Base-by-base conservation (phyloP, 2,888 invertebrate species). In the Saturnia pavonia region DNA sequence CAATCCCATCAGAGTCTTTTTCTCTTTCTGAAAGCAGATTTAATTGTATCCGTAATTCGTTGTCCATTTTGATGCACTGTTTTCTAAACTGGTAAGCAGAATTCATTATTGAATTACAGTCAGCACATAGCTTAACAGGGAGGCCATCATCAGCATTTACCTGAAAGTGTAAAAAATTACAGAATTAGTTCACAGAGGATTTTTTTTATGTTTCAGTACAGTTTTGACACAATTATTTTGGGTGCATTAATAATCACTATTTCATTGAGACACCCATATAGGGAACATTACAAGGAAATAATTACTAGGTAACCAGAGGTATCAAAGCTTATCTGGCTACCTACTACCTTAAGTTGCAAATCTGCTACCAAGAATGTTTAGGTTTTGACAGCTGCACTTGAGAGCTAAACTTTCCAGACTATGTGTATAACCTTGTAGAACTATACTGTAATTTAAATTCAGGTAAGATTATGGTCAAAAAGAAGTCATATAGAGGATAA, bases 61-160 rank as follows among this genome's bases (percentile, higher is more conserved):
- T 85, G 74, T 94, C 91, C 88, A 94, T 93, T 77, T 90, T 92
- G 72, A 94, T 86, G 74, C 93, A 93, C 76, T 94, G 92, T 73
- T 85, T 87, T 19, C 90, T 85, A 76, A 94, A 94, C 71, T 92
- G 87, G 76, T 90, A 88, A 1, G 94, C 91, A 19, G 89, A 83
- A 68, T 87, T 89, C 83, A 94, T 80, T 27, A 81, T 80, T n/a
- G 80, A 75, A 71, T 85, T 87, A 78, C 94, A 94, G 60, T 89
- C 87, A 40, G 76, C 72, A 72, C 94, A 94, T n/a, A 94, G 83
- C 66, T 87, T 91, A 68, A 91, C 91, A 0, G 94, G 94, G 71
- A 94, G 77, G 51, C 91, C 91, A 75, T 94, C 94, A 74, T 90
- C 89, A 70, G 81, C 76, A 70, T 79, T 83, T 0, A 91, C 90